Base-by-base conservation (phyloP, 2,113 vertebrate species). In the Bos indicus region DNA sequence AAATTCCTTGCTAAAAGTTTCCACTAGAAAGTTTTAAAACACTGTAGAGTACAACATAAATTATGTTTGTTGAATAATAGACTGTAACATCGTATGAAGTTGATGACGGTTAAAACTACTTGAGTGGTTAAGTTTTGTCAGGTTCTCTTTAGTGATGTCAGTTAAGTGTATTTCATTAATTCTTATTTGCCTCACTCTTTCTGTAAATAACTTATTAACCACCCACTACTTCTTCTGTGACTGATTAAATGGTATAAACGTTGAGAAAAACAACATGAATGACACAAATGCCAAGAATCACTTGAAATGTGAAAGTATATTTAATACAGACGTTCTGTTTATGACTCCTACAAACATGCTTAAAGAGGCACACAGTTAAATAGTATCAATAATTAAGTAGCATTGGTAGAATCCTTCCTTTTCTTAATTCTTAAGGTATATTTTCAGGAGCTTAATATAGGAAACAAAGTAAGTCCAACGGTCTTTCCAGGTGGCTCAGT, bases 201-300 rank as follows among this genome's bases (percentile, higher is more conserved):
- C 88, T 96, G 81, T 97, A 98, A 98, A 98, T 98, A 97, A 95
- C 80, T 97, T 97, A 97, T 97, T 97, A 96, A 80, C 94, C 98
- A 96, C 97, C 88, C 81, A 98, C 96, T 81, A 90, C 57, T 96
- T 83, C 74, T 96, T 81, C 71, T 94, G 36, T 95, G 93, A 97
- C 83, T 94, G 89, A 97, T 96, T 97, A 97, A 96, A 91, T 94
- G 60, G 36, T 94, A 81, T 93, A 96, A 98, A 94, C 4, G 3
- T 81, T 43, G 11, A 93, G 89, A 97, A 98, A 97, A 98, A 95
- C 83, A 97, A 97, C 78, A 71, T 71, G 62, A 98, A 92, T 97
- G 95, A 95, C 96, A 98, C 89, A 97, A 95, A 97, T 88, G 84
- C 86, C 84, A 98, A 97, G 64, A 95, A 95, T 90, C 64, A 77